Evolutionary conservation across 2,113 vertebrate genomes (phyloP).

Genomic region (Entomyzon cyanotis): DNA sequence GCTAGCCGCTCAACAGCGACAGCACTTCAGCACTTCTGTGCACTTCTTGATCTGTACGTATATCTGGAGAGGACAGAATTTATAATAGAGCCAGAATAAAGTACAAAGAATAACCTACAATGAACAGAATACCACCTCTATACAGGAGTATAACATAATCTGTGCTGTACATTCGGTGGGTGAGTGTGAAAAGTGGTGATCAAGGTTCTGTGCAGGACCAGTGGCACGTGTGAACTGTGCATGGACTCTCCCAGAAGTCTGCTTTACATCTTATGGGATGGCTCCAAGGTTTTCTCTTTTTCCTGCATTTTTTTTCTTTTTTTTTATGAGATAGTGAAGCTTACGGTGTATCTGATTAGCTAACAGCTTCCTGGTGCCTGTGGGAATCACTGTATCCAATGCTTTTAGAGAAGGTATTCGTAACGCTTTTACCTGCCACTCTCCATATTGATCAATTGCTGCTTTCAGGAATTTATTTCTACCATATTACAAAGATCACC

Average conservation of each 20-base stretch:
- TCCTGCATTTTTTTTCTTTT: not conserved
- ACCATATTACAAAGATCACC: not conserved
- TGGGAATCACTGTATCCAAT: not conserved
- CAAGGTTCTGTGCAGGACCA: not conserved
- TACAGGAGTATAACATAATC: not conserved
- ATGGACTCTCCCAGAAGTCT: not conserved
- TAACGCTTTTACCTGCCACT: not conserved
- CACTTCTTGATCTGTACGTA: not conserved
- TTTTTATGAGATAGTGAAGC: not conserved
- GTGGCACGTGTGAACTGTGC: not conserved
- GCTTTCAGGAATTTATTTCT: slow-evolving; percentile 15
- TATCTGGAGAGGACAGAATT: not conserved
- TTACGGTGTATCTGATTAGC: not conserved
- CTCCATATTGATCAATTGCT: not conserved
- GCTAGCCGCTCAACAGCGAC: no score
- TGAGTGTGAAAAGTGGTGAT: not conserved
- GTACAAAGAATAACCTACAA: not conserved
- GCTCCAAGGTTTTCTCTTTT: not conserved
- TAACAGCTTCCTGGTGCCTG: not conserved
- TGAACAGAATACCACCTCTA: not conserved
- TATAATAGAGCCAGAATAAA: not conserved
- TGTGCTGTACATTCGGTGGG: not conserved
- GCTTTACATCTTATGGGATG: not conserved
- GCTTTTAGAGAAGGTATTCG: not conserved
- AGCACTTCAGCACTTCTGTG: not conserved